Conservation (phyloP, 2,797 vertebrate species). For the Poecilia gillii region DNA sequence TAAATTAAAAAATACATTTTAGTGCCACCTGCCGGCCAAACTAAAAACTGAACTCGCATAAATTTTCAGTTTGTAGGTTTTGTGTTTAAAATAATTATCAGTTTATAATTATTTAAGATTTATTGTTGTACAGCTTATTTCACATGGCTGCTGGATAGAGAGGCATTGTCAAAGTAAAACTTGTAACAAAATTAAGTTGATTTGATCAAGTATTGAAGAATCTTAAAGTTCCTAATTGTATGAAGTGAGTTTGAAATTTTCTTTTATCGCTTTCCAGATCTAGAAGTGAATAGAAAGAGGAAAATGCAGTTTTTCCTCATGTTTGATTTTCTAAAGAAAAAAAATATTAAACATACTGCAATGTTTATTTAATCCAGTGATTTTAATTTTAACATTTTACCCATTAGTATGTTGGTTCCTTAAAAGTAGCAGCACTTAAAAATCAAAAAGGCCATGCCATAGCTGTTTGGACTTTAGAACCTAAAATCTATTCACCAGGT, state of each 20-base stretch:
- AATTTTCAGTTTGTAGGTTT: not conserved
- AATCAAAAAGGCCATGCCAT: not conserved
- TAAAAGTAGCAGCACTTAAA: not conserved
- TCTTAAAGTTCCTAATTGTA: not conserved
- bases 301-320: not conserved
- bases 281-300: not conserved
- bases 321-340: not conserved
- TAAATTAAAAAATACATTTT: not conserved
- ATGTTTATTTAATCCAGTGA: not conserved
- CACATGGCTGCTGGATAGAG: constrained; percentile 47
- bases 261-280: not conserved
- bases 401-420: not conserved
- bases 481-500: not conserved
- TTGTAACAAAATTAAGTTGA: not conserved
- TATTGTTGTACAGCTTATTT: not conserved
- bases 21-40: constrained; percentile 2
- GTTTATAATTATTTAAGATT: not conserved
- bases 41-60: not conserved
- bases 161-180: constrained; percentile 31
- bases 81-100: not conserved
- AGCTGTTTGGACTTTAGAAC: not conserved
- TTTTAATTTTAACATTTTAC: not conserved
- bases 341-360: not conserved
- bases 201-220: not conserved
- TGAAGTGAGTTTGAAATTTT: not conserved